A percentile compares a stretch with the other conserved stretches of the same genome.
phyloP scores from a whole-genome alignment of 1,140 invertebrate species.

The Cepaea nemoralis region DNA sequence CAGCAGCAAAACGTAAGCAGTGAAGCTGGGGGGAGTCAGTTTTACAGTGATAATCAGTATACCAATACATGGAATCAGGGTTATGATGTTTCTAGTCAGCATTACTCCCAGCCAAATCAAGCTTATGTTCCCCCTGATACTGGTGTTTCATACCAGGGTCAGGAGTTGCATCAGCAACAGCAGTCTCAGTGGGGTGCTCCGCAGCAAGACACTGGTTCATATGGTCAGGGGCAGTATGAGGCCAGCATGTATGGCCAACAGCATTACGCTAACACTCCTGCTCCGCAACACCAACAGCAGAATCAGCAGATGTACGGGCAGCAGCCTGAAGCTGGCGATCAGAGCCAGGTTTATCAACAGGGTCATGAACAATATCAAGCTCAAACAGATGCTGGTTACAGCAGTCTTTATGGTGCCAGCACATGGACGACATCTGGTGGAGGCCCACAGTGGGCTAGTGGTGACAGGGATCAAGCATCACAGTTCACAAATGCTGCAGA shows the following conservation, averaged over 20 bases:
- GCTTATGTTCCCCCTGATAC: neutral
- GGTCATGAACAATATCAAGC: neutral
- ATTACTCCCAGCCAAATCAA: conserved; percentile 20
- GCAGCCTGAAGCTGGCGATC: neutral
- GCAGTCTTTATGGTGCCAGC: neutral
- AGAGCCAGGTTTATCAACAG: neutral
- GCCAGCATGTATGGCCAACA: neutral
- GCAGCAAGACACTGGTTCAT: too few species aligned
- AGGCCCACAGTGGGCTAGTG: neutral
- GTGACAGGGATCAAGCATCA: too few species aligned
- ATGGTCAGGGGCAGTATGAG: too few species aligned
- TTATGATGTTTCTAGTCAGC: neutral
- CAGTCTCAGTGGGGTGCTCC: neutral
- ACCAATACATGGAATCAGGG: conserved; percentile 30
- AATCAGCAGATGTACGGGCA: neutral
- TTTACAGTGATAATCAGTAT: conserved; percentile 18
- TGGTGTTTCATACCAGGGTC: neutral
- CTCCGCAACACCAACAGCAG: neutral
- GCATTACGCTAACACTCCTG: neutral
- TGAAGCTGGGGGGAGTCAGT: conserved; percentile 13
- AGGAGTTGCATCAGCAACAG: conserved; percentile 4
- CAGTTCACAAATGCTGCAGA: too few species aligned
- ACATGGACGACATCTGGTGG: neutral
- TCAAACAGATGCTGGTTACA: neutral
- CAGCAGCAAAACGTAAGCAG: neutral